These are phyloP conservation scores for Saccostrea echinata DNA, from an alignment of 1,140 invertebrate species.

Conservation along the genomic window DNA sequence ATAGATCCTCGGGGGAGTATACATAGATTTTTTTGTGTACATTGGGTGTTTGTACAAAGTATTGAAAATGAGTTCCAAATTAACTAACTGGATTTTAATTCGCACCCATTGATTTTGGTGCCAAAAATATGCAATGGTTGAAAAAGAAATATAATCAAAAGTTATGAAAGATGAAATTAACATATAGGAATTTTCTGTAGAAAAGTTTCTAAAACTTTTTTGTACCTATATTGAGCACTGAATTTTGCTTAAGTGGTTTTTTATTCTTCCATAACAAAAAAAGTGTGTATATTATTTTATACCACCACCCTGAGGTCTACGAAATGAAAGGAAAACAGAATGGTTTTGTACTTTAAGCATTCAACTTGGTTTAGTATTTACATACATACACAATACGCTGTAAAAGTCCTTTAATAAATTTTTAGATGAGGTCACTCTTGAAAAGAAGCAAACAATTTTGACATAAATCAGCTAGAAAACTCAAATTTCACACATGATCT, in stretches of 20 bases:
- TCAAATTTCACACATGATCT: constrained; percentile 1
- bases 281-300: no score
- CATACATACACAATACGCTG: background rate
- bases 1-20: background rate
- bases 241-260: no score
- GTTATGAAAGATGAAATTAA: no score
- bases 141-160: no score
- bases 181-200: no score
- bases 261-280: no score
- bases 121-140: no score
- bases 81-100: background rate
- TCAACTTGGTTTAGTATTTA: background rate
- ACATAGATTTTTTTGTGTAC: background rate
- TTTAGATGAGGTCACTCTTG: background rate
- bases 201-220: no score
- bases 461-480: background rate
- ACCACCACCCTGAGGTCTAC: no score
- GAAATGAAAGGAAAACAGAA: no score
- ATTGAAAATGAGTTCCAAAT: background rate
- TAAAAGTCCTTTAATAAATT: background rate
- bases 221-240: no score
- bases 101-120: background rate
- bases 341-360: no score
- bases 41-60: background rate
- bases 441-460: background rate